Base-by-base conservation (phyloP, 2,888 invertebrate species). In the Dorcus hopei region DNA sequence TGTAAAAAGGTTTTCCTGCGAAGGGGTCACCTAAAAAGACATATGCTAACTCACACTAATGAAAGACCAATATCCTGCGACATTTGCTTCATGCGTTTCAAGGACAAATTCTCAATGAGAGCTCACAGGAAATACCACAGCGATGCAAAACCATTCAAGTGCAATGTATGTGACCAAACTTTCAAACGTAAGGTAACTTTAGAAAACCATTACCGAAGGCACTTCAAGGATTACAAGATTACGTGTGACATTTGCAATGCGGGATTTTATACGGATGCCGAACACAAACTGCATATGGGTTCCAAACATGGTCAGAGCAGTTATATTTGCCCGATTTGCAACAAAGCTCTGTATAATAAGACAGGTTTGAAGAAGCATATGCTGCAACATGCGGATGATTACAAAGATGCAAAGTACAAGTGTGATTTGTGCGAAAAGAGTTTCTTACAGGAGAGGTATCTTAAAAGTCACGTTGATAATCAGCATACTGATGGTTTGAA, bases 171-270 rank as follows among this genome's bases (percentile, higher is more conserved):
- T 63, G 83, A 84, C 0, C 83, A 83, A 66, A 83, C 82, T 65
- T 83, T 86, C 65, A 80, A 83, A 0, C 85, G 84, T 43, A 82
- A 83, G 62, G 84, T 84, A 58, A 84, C 85, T 62, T 70, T 87
- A 58, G 84, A 82, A 48, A 80, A 82, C 0, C 87, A 88, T 66
- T 73, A 80, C 0, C 77, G 81, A 2, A 77, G 83, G n/a, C 87
- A 87, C 68, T 80, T 81, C 0, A 80, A 82, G 3, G 72, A 75
- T 51, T 75, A 68, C 54, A 65, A 70, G 6, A 70, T 65, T 0
- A 72, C 70, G 57, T 77, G 78, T 60, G 63, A 72, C 43, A 68
- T 69, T 6, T 77, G 78, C 61, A 68, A 70, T 49, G 64, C 71
- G 49, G 73, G 75, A 4, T 78, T 77, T 58, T 66, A 71, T 26